Evolutionary conservation across 2,888 invertebrate genomes (phyloP).

Genomic region (Meiosimyza platycephala): DNA sequence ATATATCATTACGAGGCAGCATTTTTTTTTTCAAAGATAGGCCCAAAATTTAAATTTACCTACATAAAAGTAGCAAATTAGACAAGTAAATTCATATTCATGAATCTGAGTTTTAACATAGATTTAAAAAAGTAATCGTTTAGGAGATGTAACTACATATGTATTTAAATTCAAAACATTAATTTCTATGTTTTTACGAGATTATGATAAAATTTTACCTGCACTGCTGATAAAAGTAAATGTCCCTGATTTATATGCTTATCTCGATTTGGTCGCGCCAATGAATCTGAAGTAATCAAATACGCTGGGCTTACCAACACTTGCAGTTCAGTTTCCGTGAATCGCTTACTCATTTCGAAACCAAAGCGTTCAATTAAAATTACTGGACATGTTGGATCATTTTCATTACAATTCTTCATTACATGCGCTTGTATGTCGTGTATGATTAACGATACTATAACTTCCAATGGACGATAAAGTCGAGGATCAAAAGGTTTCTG

Average conservation of each 20-base stretch:
- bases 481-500: slow-evolving; percentile 84
- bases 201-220: slow-evolving; percentile 68
- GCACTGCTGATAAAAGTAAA: slow-evolving; percentile 84
- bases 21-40: too few relatives aligned
- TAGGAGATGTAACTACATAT: too few relatives aligned
- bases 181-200: too few relatives aligned
- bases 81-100: too few relatives aligned
- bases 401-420: slow-evolving; percentile 83
- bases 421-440: slow-evolving; percentile 97
- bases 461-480: slow-evolving; percentile 88
- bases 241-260: slow-evolving; percentile 85
- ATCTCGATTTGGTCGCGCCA: slow-evolving; percentile 76
- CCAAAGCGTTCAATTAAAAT: slow-evolving; percentile 90
- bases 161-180: too few relatives aligned
- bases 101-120: too few relatives aligned
- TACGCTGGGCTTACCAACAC: slow-evolving; percentile 89
- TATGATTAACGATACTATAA: slow-evolving; percentile 91
- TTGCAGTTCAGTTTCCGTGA: slow-evolving; percentile 91
- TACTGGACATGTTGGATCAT: slow-evolving; percentile 92
- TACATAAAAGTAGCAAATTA: too few relatives aligned
- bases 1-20: too few relatives aligned
- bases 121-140: too few relatives aligned
- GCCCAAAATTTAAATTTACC: too few relatives aligned
- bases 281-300: slow-evolving; percentile 80
- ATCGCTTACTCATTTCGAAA: slow-evolving; percentile 97